Evolutionary conservation across 2,797 vertebrate species (phyloP).

Genomic region (Pseudochirops corinnae): DNA sequence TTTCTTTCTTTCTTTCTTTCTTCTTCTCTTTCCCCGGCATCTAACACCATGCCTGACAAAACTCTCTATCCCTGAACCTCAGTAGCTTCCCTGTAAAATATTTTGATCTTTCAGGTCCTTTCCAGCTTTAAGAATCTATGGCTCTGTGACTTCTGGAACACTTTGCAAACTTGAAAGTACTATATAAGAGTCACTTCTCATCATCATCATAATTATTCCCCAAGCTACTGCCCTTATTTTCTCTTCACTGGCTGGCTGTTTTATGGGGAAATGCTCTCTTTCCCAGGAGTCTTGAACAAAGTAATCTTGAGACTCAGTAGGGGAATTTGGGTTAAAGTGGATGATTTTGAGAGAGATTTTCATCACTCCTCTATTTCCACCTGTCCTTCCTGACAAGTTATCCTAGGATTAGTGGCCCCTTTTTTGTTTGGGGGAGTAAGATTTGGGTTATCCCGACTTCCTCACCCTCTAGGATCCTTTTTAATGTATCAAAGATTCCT

Average conservation of each 20-base stretch:
- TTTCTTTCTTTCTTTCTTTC: too few relatives aligned
- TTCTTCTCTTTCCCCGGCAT: not conserved
- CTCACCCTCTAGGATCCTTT: not conserved
- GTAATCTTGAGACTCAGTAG: not conserved
- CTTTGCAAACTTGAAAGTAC: not conserved
- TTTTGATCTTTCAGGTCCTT: not conserved
- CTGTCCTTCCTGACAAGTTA: not conserved
- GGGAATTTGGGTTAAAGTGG: not conserved
- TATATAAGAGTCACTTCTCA: not conserved
- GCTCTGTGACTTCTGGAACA: not conserved
- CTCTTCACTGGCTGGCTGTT: not conserved
- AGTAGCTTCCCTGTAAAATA: not conserved
- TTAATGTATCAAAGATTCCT: not conserved
- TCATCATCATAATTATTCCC: not conserved
- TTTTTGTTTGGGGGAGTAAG: not conserved
- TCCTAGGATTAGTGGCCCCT: not conserved
- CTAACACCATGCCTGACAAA: not conserved
- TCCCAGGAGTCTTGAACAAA: not conserved
- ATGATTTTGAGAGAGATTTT: not conserved
- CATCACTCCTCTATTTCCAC: not conserved
- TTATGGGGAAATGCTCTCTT: not conserved
- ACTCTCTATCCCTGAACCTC: not conserved
- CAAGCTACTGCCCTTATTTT: accelerated
- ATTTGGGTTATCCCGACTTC: not conserved
- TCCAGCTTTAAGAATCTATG: not conserved